Conservation (phyloP, 2,888 invertebrate species). For the Cotesia congregata region DNA sequence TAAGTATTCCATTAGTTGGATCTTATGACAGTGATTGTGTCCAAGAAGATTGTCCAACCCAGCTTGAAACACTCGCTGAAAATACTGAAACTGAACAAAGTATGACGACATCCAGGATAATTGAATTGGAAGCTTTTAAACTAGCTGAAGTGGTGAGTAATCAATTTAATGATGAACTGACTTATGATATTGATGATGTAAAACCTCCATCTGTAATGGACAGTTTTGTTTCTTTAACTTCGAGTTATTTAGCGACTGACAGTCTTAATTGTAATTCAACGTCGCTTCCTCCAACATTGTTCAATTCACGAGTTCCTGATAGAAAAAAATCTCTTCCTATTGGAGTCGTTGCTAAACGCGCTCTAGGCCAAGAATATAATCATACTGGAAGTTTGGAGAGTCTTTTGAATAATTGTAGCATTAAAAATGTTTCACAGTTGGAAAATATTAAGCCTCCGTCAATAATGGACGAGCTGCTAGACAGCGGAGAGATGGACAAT, state of each 20-base stretch:
- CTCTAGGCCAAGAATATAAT: slow-evolving; percentile 74
- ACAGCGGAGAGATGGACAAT: slow-evolving; percentile 78
- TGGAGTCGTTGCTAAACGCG: slow-evolving; percentile 80
- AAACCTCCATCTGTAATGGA: slow-evolving; percentile 85
- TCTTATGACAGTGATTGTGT: slow-evolving; percentile 77
- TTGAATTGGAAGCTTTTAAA: slow-evolving; percentile 83
- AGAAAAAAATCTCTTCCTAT: slow-evolving; percentile 81
- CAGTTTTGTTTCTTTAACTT: slow-evolving; percentile 75
- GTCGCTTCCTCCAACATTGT: slow-evolving; percentile 56
- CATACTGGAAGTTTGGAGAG: slow-evolving; percentile 77
- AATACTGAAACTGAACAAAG: slow-evolving; percentile 70
- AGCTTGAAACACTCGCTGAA: slow-evolving; percentile 36
- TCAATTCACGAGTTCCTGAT: slow-evolving; percentile 45
- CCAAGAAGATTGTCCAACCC: slow-evolving; percentile 59
- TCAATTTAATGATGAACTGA: slow-evolving; percentile 64
- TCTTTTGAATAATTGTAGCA: slow-evolving; percentile 73
- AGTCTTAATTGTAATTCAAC: slow-evolving; percentile 55
- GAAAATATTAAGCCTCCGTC: slow-evolving; percentile 89
- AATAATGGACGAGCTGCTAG: slow-evolving; percentile 77
- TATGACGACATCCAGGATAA: slow-evolving; percentile 80
- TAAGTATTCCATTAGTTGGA: slow-evolving; percentile 80
- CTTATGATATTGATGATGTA: slow-evolving; percentile 81
- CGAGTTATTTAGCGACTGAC: slow-evolving; percentile 67
- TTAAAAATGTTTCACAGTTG: slow-evolving; percentile 76
- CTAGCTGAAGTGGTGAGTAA: slow-evolving; percentile 75